phyloP scores from a whole-genome alignment of 2,888 invertebrate species.

The Polia nebulosa region DNA sequence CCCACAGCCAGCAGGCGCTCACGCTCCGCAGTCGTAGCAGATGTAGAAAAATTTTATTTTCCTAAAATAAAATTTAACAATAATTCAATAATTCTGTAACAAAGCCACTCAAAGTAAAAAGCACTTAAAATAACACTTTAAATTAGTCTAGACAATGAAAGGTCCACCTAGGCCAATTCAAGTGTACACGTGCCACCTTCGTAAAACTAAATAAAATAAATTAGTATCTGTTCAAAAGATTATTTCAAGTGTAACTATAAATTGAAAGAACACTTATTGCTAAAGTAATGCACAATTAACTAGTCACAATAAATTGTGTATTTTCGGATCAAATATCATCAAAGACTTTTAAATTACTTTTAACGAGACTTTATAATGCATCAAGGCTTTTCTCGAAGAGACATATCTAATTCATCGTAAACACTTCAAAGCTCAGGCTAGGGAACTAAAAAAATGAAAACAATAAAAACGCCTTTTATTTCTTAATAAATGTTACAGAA shows the following conservation, averaged over 20 bases:
- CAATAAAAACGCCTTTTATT: too few relatives aligned
- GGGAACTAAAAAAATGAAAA: neutral
- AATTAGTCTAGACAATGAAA: constrained; percentile 4
- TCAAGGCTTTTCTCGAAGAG: constrained; percentile 16
- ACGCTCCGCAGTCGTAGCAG: too few relatives aligned
- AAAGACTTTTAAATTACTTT: neutral
- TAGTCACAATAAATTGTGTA: neutral
- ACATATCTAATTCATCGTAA: neutral
- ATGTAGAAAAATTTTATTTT: too few relatives aligned
- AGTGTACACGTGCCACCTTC: neutral
- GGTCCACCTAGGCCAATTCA: neutral
- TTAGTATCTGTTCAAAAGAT: constrained; percentile 10
- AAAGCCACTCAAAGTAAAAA: neutral
- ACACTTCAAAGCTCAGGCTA: neutral
- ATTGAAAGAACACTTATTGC: neutral
- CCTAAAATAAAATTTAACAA: neutral
- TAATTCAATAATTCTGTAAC: neutral
- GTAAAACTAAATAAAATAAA: neutral
- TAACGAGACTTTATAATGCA: neutral
- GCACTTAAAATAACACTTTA: constrained; percentile 2
- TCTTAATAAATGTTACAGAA: too few relatives aligned
- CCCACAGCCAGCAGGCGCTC: too few relatives aligned
- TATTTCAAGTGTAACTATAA: constrained; percentile 15
- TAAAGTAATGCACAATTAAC: neutral
- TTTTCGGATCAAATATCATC: neutral